Evolutionary conservation across 92 coral and sea anemone genomes (phyloP).

Genomic region (Actinostola sp.): DNA sequence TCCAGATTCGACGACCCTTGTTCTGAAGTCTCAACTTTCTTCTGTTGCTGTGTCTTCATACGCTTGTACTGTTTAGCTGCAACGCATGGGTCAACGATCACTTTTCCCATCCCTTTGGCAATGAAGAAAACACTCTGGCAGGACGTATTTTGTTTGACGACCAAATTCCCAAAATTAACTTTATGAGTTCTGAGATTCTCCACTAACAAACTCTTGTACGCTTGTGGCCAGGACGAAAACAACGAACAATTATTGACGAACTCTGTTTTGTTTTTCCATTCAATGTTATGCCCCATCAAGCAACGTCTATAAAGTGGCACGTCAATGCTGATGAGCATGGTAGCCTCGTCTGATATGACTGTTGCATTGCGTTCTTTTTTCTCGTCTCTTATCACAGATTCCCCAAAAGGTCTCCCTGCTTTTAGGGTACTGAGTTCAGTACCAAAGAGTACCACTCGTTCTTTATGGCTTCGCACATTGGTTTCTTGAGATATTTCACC

Average conservation of each 20-base stretch:
- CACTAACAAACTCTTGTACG: slow-evolving; percentile 65
- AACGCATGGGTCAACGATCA: slow-evolving; percentile 69
- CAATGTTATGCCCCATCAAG: slow-evolving; percentile 52
- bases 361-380: slow-evolving; percentile 92
- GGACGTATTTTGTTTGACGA: slow-evolving; percentile 78
- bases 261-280: slow-evolving; percentile 75
- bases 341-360: slow-evolving; percentile 81
- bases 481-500: slow-evolving; percentile 57
- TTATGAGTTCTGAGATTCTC: slow-evolving; percentile 81
- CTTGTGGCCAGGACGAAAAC: slow-evolving; percentile 70
- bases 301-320: slow-evolving; percentile 58
- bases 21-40: neutral
- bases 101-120: slow-evolving; percentile 82
- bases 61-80: slow-evolving; percentile 68
- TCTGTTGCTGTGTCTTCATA: slow-evolving; percentile 34
- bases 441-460: slow-evolving; percentile 84
- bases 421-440: slow-evolving; percentile 73
- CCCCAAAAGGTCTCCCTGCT: slow-evolving; percentile 89
- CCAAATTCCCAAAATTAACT: slow-evolving; percentile 69
- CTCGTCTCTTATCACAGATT: slow-evolving; percentile 72
- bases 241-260: slow-evolving; percentile 75
- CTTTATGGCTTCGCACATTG: slow-evolving; percentile 70
- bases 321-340: slow-evolving; percentile 66
- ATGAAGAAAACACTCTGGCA: slow-evolving; percentile 75
- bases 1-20: neutral